A percentile compares a stretch with the other conserved stretches of the same genome.
Evolutionary conservation across 2,888 invertebrate genomes (phyloP).

Genomic region (Habroteleia sp.): DNA sequence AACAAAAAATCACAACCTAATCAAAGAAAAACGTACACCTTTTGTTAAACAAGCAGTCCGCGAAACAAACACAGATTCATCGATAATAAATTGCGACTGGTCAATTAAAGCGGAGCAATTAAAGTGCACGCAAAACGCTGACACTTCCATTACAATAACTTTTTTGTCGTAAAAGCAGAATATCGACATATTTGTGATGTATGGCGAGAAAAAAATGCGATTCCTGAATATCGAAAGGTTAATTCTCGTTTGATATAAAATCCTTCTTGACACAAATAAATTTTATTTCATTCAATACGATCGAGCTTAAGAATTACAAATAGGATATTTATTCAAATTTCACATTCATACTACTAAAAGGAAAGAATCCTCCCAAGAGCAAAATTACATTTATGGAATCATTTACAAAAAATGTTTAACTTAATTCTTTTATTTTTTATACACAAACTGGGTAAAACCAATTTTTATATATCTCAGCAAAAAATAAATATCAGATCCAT

Average conservation of each 20-base stretch:
- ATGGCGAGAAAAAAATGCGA: conserved; percentile 17
- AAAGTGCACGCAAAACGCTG: conserved; percentile 10
- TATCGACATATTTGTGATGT: conserved; percentile 25
- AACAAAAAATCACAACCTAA: too few species aligned
- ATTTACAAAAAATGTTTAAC: too few species aligned
- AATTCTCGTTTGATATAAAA: conserved; percentile 31
- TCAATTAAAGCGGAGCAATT: conserved; percentile 17
- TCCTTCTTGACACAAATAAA: conserved; percentile 19
- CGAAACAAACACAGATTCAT: conserved; percentile 11
- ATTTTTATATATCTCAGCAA: too few species aligned
- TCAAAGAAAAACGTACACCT: background rate
- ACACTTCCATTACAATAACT: conserved; percentile 27
- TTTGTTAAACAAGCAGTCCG: conserved; percentile 8
- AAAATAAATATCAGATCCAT: too few species aligned
- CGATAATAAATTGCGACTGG: conserved; percentile 12
- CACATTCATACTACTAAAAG: background rate
- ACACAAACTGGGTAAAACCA: too few species aligned
- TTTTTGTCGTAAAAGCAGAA: conserved; percentile 3
- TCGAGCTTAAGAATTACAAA: conserved; percentile 4
- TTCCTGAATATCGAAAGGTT: conserved; percentile 22
- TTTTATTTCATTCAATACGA: conserved; percentile 27
- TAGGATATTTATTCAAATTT: conserved; percentile 19
- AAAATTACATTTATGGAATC: too few species aligned
- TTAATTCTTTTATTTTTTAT: too few species aligned
- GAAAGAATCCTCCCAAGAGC: too few species aligned